A percentile compares a stretch with the other conserved stretches of the same genome.
These are phyloP conservation scores for Drosophila simulans DNA, from an alignment of 1,140 invertebrate species.

Conservation along the genomic window DNA sequence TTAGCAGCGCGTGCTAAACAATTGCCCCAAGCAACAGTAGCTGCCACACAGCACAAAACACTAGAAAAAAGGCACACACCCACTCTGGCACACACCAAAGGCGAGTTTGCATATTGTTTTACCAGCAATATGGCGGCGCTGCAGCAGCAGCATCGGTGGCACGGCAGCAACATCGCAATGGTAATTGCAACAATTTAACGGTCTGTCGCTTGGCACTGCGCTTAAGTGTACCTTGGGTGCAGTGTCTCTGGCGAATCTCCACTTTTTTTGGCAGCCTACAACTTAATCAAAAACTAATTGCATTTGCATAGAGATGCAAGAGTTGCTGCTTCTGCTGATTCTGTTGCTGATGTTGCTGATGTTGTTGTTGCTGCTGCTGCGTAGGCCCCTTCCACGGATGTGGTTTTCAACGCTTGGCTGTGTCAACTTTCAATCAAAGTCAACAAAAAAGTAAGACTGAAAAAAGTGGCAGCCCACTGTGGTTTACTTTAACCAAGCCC, in stretches of 20 bases:
- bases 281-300: constrained; percentile 83
- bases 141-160: constrained; percentile 49
- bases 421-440: constrained; percentile 83
- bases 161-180: constrained; percentile 57
- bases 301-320: constrained; percentile 73
- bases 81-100: constrained; percentile 22
- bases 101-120: constrained; percentile 72
- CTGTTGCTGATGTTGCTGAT: constrained; percentile 31
- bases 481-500: constrained; percentile 66
- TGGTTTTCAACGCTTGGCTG: constrained; percentile 82
- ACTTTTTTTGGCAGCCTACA: constrained; percentile 64
- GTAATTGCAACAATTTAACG: constrained; percentile 83
- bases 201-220: constrained; percentile 78
- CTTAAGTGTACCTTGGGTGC: constrained; percentile 76
- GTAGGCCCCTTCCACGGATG: constrained; percentile 72
- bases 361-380: constrained; percentile 45
- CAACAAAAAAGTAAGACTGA: constrained; percentile 58
- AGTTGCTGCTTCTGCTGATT: constrained; percentile 18
- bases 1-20: constrained; percentile 83
- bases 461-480: constrained; percentile 47
- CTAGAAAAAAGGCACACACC: constrained; percentile 42
- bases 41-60: constrained; percentile 8
- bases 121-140: constrained; percentile 73
- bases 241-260: constrained; percentile 10
- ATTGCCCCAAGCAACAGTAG: constrained; percentile 63